Evolutionary conservation across 2,113 vertebrate genomes (phyloP), one percentile per base, ranked within the genome.

Genomic region (Aptenodytes patagonicus): DNA sequence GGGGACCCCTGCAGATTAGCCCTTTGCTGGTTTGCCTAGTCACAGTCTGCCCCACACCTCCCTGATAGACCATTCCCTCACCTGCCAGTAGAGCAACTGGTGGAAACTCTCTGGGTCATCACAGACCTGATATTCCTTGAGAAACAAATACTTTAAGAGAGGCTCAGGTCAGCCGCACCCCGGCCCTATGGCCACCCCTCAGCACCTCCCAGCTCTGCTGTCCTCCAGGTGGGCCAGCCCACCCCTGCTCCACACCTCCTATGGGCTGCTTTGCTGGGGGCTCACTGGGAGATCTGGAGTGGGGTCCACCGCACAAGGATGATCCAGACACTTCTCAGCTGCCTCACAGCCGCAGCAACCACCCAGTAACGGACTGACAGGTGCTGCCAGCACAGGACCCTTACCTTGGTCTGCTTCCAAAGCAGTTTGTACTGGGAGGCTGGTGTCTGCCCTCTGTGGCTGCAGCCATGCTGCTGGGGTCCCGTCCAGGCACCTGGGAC

Each of bases 341-440:
- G 24, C 10, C 13, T 76, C 64, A 61, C 4, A 2, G 58, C 19
- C 25, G 3, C 78, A 40, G 47, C 51, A 65, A 20, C 22, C 47
- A 42, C 42, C 44, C 65, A 38, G 60, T 3, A 38, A 46, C 0
- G 9, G 51, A 3, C 62, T 36, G 17, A 40, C 13, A 32, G 38
- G 12, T 13, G 28, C 44, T 21, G 28, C 29, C 2, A 9, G 58
- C 21, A 1, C 0, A 1, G 70, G 42, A 16, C 11, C 46, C 97
- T 98, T 97, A 98, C 98, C 98, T 98, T 0, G 97, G 96, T 42
- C 98, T 96, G 89, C 97, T 97, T 36, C 98, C 98, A 68, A 98
- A 98, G 95, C 98, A 98, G 97, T 97, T 98, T 47, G 98, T 97
- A 31, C 97, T 97, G 79, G 98, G 65, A 47, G 93, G 40, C 31